Base-by-base conservation (phyloP, 2,113 vertebrate genomes). In the Boleophthalmus pectinirostris region DNA sequence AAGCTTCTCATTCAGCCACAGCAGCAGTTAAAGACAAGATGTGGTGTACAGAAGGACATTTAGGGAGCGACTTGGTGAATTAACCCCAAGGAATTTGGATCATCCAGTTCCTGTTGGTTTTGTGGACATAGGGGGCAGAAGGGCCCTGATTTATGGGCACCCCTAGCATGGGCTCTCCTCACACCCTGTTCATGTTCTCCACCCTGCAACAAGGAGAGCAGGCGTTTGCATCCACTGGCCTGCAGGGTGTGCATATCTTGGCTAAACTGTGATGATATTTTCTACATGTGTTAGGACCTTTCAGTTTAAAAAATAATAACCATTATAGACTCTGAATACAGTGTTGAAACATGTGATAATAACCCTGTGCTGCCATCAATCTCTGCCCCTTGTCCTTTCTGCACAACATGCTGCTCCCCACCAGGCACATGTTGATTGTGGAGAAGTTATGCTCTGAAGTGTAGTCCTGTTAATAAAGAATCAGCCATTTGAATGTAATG, bases 31-130 rank as follows among this genome's bases (percentile, higher is more conserved):
- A 75, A 84, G 53, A 80, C 75, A 64, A 67, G 29, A 68, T 64
- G 61, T 64, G 49, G 72, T 67, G 72, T 85, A 86, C 80, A 83
- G 78, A 76, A 85, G 84, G 73, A 88, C 73, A 85, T 87, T 88
- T 89, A 85, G 86, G 80, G 81, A 83, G 79, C 76, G 80, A 90
- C 85, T 88, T 89, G 88, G 90, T 91, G 90, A 92, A 92, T 91
- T 92, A 92, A 92, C 90, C 86, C 82, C 86, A 79, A 92, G 92
- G 93, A 94, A 94, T 93, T 92, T 93, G 88, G 91, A 90, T 91
- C 84, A 91, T 93, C 87, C 82, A 85, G 84, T 89, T 83, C 84
- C 83, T 81, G 87, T 80, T 86, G 91, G 79, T 79, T 88, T 87
- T 86, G 78, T 90, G 88, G 86, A 90, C 86, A 83, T 76, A 85